These are phyloP conservation scores for Ictidomys tridecemlineatus DNA, from an alignment of 2,113 vertebrate species.

Conservation along the genomic window DNA sequence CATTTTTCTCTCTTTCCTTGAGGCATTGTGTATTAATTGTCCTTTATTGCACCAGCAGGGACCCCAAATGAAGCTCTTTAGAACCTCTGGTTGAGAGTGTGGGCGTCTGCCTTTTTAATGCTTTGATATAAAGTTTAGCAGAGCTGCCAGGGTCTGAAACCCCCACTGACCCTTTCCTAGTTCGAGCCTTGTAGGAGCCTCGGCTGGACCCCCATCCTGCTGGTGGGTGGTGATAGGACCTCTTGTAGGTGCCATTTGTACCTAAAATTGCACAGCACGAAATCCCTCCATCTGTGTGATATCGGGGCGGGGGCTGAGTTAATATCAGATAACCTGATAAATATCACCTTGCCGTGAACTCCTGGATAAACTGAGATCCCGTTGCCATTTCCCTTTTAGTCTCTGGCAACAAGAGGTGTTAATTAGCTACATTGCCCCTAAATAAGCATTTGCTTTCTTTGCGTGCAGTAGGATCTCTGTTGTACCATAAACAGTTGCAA, in stretches of 20 bases:
- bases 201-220: neutral
- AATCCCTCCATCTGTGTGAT: slow-evolving; percentile 47
- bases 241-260: slow-evolving; percentile 53
- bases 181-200: neutral
- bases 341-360: slow-evolving; percentile 63
- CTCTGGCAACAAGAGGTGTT: neutral
- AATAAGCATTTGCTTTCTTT: slow-evolving; percentile 73
- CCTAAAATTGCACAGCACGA: slow-evolving; percentile 24
- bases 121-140: slow-evolving; percentile 31
- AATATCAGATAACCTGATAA: slow-evolving; percentile 47
- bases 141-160: slow-evolving; percentile 27
- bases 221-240: neutral
- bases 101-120: slow-evolving; percentile 61
- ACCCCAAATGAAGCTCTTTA: slow-evolving; percentile 3
- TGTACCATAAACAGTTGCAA: slow-evolving; percentile 87
- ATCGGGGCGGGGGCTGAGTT: neutral
- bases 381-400: slow-evolving; percentile 35
- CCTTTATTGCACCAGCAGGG: neutral
- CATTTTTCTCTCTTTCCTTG: neutral
- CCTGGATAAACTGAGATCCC: neutral
- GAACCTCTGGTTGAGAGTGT: neutral
- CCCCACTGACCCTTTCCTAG: neutral
- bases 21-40: slow-evolving; percentile 2
- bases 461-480: slow-evolving; percentile 68
- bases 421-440: slow-evolving; percentile 50